phyloP scores from a whole-genome alignment of 2,113 vertebrate genomes.

The Takifugu bimaculatus region DNA sequence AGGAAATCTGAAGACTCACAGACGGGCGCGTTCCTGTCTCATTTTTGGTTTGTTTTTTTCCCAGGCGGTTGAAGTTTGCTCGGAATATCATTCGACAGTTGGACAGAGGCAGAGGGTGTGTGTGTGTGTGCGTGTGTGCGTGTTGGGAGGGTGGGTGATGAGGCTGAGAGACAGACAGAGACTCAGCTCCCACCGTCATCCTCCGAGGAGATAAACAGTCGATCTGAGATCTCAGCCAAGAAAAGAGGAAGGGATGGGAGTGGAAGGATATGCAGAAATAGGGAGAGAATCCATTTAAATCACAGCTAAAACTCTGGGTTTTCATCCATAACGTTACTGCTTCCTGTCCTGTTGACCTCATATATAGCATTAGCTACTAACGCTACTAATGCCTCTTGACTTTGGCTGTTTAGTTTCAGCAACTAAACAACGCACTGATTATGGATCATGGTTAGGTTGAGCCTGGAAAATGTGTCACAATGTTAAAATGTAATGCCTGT shows the following conservation, averaged over 20 bases:
- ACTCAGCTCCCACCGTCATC: conserved; percentile 25
- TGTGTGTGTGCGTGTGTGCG: not conserved
- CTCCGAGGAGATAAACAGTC: conserved; percentile 50
- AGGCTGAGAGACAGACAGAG: conserved; percentile 59
- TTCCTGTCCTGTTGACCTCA: no score
- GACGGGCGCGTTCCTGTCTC: conserved; percentile 10
- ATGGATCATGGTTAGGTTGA: no score
- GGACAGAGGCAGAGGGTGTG: conserved; percentile 31
- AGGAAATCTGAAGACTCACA: not conserved
- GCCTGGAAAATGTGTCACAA: no score
- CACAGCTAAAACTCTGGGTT: no score
- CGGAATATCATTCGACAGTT: conserved; percentile 41
- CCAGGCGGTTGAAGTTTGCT: conserved; percentile 12
- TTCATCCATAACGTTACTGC: no score
- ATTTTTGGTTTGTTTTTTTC: conserved; percentile 14
- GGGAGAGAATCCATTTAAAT: not conserved
- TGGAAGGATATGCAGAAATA: conserved; percentile 11
- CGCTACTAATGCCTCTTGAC: no score
- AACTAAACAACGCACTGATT: no score
- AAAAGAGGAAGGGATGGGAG: conserved; percentile 29
- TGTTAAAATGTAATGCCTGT: no score
- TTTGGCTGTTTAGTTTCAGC: no score
- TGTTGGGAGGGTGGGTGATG: conserved; percentile 11
- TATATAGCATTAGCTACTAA: no score
- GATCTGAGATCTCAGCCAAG: conserved; percentile 51